These are phyloP conservation scores for Rhabdophis nuchalis DNA, from an alignment of 2,797 vertebrate genomes.

Conservation along the genomic window DNA sequence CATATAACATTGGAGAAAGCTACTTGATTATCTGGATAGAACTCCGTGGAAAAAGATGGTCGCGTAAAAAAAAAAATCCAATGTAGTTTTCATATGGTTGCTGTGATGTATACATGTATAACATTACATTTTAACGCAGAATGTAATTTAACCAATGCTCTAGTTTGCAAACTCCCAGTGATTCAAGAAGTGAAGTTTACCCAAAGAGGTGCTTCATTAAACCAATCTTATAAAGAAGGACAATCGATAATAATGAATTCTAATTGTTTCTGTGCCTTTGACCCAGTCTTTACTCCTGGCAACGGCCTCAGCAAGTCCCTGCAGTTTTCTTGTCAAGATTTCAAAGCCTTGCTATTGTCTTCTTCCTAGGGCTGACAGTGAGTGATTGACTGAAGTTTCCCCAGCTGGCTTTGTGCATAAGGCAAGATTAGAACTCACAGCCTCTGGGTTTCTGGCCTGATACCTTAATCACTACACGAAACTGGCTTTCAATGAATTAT, in stretches of 20 bases:
- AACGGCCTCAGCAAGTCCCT: background rate
- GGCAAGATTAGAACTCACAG: background rate
- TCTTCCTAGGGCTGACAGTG: background rate
- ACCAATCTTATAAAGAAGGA: background rate
- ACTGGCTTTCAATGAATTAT: background rate
- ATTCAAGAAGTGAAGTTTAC: background rate
- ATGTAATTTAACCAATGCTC: background rate
- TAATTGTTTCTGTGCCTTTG: background rate
- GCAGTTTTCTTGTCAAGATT: background rate
- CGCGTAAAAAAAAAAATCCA: background rate
- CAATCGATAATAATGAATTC: background rate
- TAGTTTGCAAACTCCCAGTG: background rate
- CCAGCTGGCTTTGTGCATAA: background rate
- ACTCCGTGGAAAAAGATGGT: background rate
- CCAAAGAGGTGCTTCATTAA: background rate
- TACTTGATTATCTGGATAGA: background rate
- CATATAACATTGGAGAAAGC: background rate
- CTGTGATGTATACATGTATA: background rate
- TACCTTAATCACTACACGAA: background rate
- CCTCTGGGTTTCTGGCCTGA: background rate
- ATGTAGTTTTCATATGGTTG: background rate
- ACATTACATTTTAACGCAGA: background rate
- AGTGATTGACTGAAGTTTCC: background rate
- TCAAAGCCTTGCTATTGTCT: background rate
- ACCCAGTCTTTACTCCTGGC: background rate